Evolutionary conservation across 2,888 invertebrate genomes (phyloP).

Genomic region (Leucoma salicis): DNA sequence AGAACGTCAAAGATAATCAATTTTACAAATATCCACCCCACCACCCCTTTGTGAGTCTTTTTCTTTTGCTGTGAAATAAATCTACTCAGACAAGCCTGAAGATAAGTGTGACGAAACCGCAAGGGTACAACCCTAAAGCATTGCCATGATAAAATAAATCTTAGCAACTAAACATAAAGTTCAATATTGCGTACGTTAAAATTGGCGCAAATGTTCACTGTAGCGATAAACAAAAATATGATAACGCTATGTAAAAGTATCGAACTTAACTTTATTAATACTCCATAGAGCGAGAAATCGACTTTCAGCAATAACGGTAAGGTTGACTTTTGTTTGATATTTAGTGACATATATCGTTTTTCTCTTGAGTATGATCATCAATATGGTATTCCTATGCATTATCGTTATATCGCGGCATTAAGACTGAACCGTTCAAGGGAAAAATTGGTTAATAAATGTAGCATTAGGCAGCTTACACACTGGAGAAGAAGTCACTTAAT

Average conservation of each 20-base stretch:
- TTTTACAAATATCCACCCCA: slow-evolving; percentile 70
- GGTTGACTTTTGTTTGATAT: slow-evolving; percentile 18
- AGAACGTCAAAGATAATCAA: slow-evolving; percentile 77
- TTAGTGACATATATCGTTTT: slow-evolving; percentile 35
- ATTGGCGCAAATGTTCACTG: not conserved
- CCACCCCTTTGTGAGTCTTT: slow-evolving; percentile 50
- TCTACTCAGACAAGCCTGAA: slow-evolving; percentile 53
- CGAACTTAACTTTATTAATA: slow-evolving; percentile 70
- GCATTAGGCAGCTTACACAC: slow-evolving; percentile 32
- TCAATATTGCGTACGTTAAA: slow-evolving; percentile 8
- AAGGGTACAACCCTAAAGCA: slow-evolving; percentile 18
- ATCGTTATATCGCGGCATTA: slow-evolving; percentile 72
- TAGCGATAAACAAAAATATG: slow-evolving; percentile 48
- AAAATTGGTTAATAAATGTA: slow-evolving; percentile 78
- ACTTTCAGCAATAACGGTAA: slow-evolving; percentile 10
- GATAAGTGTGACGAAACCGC: slow-evolving; percentile 16
- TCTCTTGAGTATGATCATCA: slow-evolving; percentile 48
- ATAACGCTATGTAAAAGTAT: slow-evolving; percentile 71
- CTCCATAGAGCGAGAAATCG: slow-evolving; percentile 13
- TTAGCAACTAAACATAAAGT: not conserved
- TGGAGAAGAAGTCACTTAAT: too few species aligned
- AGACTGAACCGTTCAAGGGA: slow-evolving; percentile 71
- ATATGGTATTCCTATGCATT: slow-evolving; percentile 70
- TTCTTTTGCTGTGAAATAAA: slow-evolving; percentile 68
- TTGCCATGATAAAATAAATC: slow-evolving; percentile 12